Base-by-base conservation (phyloP, 1,140 invertebrate genomes). In the Tigriopus japonicus region DNA sequence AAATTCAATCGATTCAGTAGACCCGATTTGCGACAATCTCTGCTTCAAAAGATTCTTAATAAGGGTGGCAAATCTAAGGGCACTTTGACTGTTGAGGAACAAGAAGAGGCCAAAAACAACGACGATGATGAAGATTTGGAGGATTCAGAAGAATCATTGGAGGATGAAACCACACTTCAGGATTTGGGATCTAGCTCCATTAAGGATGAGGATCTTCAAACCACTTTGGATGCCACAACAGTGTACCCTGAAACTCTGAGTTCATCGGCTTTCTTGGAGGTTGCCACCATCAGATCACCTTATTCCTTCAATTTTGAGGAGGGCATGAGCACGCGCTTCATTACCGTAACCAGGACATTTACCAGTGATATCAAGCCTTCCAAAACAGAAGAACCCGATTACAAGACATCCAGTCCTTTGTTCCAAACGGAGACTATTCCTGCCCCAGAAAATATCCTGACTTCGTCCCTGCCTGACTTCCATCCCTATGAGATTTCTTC, bases 231-330 rank as follows among this genome's bases (percentile, higher is more conserved):
- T 1, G 67, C 68, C 6, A 84, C 87, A 70, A 89, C 88, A 60
- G 87, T 85, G 1, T 88, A 86, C 1, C 83, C 85, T 0, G 83
- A 60, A 13, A 49, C n/a, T 6, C n/a, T 17, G 3, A 49, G 21
- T 15, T 41, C 55, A 5, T 21, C 55, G 12, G 17, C 23, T 23
- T 17, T 87, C 63, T 87, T 68, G 82, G 69, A 90, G 75, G 85
- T 90, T 62, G 86, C 86, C 6, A 90, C 87, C 0, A 85, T 90
- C 59, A 87, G 86, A 69, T 87, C 85, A 52, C 86, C 87, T 0
- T 89, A 87, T 67, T 81, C 84, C 21, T 90, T 89, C 71, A 84
- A 88, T 77, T 85, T 87, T 73, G 69, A 88, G 84, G 85, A 85
- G 60, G 86, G 86, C 43, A 87, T 84, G 67, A 90, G 90, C 69